Evolutionary conservation across 2,797 vertebrate genomes (phyloP), one percentile per base, ranked within the genome.

Genomic region (Gorsachius magnificus): DNA sequence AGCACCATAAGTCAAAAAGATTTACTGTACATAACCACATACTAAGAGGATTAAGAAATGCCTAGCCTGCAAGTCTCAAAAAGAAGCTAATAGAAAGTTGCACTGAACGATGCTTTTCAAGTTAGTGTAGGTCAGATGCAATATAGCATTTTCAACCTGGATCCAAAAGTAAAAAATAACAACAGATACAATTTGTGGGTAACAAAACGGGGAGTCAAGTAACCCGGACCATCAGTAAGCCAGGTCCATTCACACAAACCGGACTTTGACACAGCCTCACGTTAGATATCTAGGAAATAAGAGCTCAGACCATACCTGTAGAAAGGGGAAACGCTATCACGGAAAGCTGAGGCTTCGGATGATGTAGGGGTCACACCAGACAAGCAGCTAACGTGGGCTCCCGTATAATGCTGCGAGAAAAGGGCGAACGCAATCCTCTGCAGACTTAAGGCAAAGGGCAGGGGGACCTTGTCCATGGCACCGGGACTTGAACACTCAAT

Each of bases 1-100:
- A 96, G 96, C 96, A 96, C 94, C 96, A 36, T 83, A 95, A 95
- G 87, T 94, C 91, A 96, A 66, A 68, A 84, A 95, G 87, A 89
- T 88, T 83, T 88, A 80, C 88, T 92, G 89, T 91, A 95, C 90
- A 94, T 77, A 74, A 93, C 75, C 89, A 94, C 66, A 84, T 60
- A 88, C 36, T 60, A 83, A 91, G 61, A 94, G 33, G 86, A 92
- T 89, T 95, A 94, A 77, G 94, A 96, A 93, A 95, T 58, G 75
- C 72, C 89, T 71, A 90, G 81, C 71, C 78, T 93, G 64, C 81
- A 77, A 63, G 68, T 82, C 93, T 93, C 92, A 85, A 71, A 70
- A 89, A 76, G 80, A 51, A 93, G 87, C 72, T 78, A 78, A 78
- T 75, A 78, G 83, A 69, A 92, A 85, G 76, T 69, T 89, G 69